Percentiles rank a stretch among this genome's conserved stretches.
phyloP scores from a whole-genome alignment of 1,140 invertebrate species.

The Drosophila mayri region DNA sequence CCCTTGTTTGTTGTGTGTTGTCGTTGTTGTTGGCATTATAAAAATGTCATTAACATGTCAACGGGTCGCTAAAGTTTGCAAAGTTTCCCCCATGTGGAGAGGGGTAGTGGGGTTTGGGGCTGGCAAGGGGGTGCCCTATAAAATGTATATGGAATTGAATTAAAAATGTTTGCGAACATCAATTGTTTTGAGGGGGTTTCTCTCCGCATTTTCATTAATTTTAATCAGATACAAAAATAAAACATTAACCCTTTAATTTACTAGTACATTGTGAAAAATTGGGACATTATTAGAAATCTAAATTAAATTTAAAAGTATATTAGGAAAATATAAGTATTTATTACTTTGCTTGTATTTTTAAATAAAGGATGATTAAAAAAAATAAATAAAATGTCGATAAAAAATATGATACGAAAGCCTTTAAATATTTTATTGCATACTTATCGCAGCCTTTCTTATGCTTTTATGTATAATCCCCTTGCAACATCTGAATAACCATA shows the following conservation, averaged over 20 bases:
- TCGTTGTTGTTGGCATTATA: slow-evolving; percentile 61
- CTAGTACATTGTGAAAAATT: neutral
- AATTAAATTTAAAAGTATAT: neutral
- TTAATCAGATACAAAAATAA: slow-evolving; percentile 32
- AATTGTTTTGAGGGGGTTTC: slow-evolving; percentile 35
- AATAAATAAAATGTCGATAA: neutral
- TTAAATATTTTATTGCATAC: slow-evolving; percentile 6
- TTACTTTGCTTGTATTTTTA: too few relatives aligned
- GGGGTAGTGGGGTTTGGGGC: neutral
- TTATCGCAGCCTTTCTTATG: neutral
- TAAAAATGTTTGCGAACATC: slow-evolving; percentile 38
- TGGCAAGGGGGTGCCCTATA: slow-evolving; percentile 12
- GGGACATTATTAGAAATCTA: neutral
- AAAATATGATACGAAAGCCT: neutral
- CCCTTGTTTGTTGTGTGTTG: slow-evolving; percentile 27
- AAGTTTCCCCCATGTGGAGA: slow-evolving; percentile 16
- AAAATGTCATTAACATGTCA: slow-evolving; percentile 83
- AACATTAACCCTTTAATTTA: slow-evolving; percentile 3
- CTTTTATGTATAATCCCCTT: neutral
- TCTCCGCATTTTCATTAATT: slow-evolving; percentile 39
- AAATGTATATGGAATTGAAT: slow-evolving; percentile 27
- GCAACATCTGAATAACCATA: neutral
- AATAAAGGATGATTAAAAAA: too few relatives aligned
- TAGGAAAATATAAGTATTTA: neutral
- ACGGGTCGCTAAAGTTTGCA: slow-evolving; percentile 69